Base-by-base conservation (phyloP, 2,888 invertebrate species). In the Lepidocyrtinus sp. region DNA sequence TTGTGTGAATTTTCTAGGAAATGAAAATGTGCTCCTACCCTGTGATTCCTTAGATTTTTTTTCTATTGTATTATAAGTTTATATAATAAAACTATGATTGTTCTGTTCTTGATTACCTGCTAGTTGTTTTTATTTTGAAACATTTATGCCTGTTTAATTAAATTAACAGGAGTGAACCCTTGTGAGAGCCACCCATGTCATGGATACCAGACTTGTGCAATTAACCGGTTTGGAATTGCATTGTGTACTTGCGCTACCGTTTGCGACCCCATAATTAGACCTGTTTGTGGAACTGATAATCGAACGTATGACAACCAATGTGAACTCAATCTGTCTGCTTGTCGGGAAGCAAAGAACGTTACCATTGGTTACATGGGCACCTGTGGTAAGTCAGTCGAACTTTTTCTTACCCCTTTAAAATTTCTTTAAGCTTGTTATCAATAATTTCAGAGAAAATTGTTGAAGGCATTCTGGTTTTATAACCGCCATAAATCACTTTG, bases 211-310 rank as follows among this genome's bases (percentile, higher is more conserved):
- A 93, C 93, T 84, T 97, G 97, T 88, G 92, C 93, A 62, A 92
- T 97, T 87, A 93, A 95, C 90, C 92, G 92, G 25, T 93, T 92
- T 76, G 96, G 96, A 1, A 93, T 94, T 74, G 95, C 96, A 0
- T 92, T 92, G 74, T 97, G 97, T 89, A 93, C 93, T 83, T 97
- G 97, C 88, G 94, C 95, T 0, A 91, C 93, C 15, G 92, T 92
- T 55, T 96, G 96, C 88, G 94, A 95, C 88, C 92, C 93, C 63
- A 90, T 94, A 68, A 92, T 95, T 89, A 91, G 93, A 71, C 94
- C 94, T 15, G 88, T 88, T 59, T 88, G 88, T 79, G 88, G 88
- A 36, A 75, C 75, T 45, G 90, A 91, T 87, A 89, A 89, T 1
- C 82, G 88, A n/a, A 90, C 91, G 0, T 91, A 90, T 84, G 89